Evolutionary conservation across 2,888 invertebrate species (phyloP).

Genomic region (Strigamia crassipes): DNA sequence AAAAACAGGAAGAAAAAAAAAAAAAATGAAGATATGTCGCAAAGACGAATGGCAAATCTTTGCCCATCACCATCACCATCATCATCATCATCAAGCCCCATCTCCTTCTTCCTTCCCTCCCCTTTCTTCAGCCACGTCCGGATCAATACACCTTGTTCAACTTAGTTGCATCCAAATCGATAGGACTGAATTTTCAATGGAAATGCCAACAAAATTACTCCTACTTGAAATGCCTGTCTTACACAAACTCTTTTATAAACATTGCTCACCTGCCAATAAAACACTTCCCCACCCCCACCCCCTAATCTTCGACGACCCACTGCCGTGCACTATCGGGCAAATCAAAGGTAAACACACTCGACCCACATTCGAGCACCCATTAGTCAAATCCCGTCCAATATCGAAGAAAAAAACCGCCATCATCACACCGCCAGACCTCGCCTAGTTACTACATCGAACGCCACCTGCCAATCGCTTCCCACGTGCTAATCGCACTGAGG

Average conservation of each 20-base stretch:
- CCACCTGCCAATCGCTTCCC: neutral
- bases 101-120: neutral
- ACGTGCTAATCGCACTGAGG: neutral
- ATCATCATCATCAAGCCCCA: slow-evolving; percentile 13
- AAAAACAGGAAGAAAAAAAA: neutral
- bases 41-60: neutral
- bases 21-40: neutral
- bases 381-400: neutral
- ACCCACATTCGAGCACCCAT: slow-evolving; percentile 1
- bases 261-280: neutral
- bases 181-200: neutral
- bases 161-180: neutral
- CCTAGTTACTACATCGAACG: neutral
- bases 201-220: neutral
- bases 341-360: neutral
- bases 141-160: slow-evolving; percentile 8
- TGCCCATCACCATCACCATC: slow-evolving; percentile 17
- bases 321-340: neutral
- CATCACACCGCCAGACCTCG: neutral
- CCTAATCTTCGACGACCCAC: neutral
- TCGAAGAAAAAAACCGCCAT: neutral
- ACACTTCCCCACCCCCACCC: neutral
- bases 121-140: slow-evolving; percentile 1
- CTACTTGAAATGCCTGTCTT: neutral
- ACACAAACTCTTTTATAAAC: neutral